Evolutionary conservation across 2,888 invertebrate species (phyloP).

Genomic region (Electrophaes corylata): DNA sequence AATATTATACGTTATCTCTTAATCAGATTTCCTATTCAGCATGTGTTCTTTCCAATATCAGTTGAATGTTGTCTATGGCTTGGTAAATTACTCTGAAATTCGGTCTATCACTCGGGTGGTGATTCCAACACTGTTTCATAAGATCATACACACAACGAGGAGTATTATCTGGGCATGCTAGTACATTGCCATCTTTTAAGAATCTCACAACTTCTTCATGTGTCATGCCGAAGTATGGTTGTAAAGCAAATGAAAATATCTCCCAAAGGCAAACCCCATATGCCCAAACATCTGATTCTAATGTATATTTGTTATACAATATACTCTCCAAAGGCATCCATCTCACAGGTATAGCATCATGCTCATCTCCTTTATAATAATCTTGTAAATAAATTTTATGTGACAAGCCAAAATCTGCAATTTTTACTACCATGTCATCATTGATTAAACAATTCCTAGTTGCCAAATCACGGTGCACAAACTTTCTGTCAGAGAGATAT

Average conservation of each 20-base stretch:
- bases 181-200: constrained; percentile 96
- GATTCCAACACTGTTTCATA: constrained; percentile 97
- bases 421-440: constrained; percentile 97
- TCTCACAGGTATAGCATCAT: constrained; percentile 97
- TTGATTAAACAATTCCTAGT: constrained; percentile 98
- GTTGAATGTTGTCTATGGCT: constrained; percentile 88
- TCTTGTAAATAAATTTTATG: constrained; percentile 97
- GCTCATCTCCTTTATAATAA: constrained; percentile 97
- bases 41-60: constrained; percentile 78
- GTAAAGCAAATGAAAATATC: constrained; percentile 97
- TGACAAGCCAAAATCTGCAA: constrained; percentile 98
- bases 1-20: constrained; percentile 35
- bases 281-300: constrained; percentile 98
- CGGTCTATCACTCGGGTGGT: constrained; percentile 93
- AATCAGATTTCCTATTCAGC: constrained; percentile 55
- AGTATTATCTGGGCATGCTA: constrained; percentile 95
- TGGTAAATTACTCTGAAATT: constrained; percentile 93
- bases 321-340: constrained; percentile 99
- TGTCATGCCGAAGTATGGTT: constrained; percentile 98
- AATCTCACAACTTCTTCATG: constrained; percentile 98
- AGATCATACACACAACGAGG: constrained; percentile 94
- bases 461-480: constrained; percentile 97
- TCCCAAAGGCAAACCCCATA: constrained; percentile 99
- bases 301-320: constrained; percentile 97
- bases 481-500: constrained; percentile 95